These are phyloP conservation scores for Lasioglossum lativentre DNA, from an alignment of 2,888 invertebrate genomes.

Conservation along the genomic window DNA sequence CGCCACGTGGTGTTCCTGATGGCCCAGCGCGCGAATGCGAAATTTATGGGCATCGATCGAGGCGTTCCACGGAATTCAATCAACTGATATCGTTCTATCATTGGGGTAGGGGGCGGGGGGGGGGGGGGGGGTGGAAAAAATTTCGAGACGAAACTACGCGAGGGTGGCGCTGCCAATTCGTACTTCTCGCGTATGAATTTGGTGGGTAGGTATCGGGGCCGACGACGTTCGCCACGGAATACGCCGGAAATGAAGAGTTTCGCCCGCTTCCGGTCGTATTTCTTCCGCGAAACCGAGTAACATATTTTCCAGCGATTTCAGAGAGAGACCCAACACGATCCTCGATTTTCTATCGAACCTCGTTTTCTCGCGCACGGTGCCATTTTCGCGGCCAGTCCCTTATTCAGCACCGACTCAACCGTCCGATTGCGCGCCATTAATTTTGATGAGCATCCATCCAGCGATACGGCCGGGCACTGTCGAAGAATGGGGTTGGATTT, in stretches of 20 bases:
- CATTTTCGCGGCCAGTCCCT: neutral
- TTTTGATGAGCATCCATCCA: constrained; percentile 2
- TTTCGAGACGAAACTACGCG: constrained; percentile 12
- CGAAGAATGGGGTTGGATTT: neutral
- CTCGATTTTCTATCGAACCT: neutral
- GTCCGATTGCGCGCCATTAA: neutral
- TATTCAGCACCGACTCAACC: neutral
- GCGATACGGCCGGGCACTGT: neutral
- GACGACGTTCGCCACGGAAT: constrained; percentile 20
- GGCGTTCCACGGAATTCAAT: constrained; percentile 62
- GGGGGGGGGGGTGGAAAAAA: neutral
- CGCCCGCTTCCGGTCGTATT: constrained; percentile 40
- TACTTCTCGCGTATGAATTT: neutral
- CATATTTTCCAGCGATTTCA: constrained; percentile 32
- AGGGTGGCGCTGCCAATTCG: neutral
- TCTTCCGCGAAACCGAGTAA: constrained; percentile 32
- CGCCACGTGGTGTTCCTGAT: neutral
- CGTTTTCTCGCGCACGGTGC: neutral
- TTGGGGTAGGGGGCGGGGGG: neutral
- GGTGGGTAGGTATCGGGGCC: constrained; percentile 20
- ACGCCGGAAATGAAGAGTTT: constrained; percentile 46
- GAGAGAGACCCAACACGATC: neutral
- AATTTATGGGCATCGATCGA: constrained; percentile 58
- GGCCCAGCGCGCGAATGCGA: constrained; percentile 43
- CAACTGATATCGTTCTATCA: constrained; percentile 50